Percentiles rank a stretch among this genome's conserved stretches.
Conservation (phyloP, 2,113 vertebrate genomes). For the Aptenodytes patagonicus region DNA sequence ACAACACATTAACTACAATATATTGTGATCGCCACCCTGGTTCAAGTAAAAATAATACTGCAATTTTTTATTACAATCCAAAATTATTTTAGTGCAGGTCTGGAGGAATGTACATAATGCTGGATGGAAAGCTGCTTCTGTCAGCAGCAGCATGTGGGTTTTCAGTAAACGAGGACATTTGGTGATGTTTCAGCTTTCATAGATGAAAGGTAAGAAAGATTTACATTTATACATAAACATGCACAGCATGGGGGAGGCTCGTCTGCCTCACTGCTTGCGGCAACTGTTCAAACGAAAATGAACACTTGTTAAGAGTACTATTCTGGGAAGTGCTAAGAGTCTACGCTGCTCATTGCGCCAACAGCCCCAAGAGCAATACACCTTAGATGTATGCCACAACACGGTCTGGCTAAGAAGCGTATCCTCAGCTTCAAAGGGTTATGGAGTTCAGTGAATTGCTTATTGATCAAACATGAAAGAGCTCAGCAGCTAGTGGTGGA, state of each 20-base stretch:
- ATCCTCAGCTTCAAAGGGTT: background rate
- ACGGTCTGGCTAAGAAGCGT: background rate
- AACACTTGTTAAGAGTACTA: background rate
- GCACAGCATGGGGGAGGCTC: background rate
- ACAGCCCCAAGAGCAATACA: background rate
- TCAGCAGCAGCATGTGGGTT: background rate
- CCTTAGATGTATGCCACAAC: background rate
- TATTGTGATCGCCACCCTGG: background rate
- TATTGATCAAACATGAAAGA: background rate
- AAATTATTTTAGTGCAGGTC: background rate
- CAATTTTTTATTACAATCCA: background rate
- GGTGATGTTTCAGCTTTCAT: constrained; percentile 29
- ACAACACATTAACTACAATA: background rate
- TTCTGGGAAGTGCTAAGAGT: background rate
- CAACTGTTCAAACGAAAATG: background rate
- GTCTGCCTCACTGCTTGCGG: background rate
- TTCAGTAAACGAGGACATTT: background rate
- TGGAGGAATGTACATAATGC: background rate
- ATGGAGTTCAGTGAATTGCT: background rate
- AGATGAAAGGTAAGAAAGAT: constrained; percentile 37
- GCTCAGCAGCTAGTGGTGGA: background rate
- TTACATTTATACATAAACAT: constrained; percentile 44
- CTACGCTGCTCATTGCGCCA: background rate
- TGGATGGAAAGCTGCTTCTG: background rate
- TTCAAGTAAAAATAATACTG: background rate